Base-by-base conservation (phyloP, 2,113 vertebrate species). In the Zosterops pallidus region DNA sequence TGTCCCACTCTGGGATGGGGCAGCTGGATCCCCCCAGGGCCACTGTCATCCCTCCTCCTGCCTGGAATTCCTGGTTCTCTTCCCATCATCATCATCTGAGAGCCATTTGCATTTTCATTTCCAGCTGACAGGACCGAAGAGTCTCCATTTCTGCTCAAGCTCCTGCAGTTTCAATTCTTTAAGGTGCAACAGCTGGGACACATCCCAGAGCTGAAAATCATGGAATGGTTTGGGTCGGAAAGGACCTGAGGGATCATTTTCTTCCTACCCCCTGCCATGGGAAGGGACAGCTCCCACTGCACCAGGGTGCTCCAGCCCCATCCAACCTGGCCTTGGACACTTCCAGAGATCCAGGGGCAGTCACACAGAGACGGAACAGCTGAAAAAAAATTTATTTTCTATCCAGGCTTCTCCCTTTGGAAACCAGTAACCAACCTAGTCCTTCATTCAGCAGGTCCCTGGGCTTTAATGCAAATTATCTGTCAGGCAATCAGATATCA, bases 301-400 rank as follows among this genome's bases (percentile, higher is more conserved):
- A 4, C 7, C 42, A 57, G 60, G 62, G 0, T 19, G 26, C 33
- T 52, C 71, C 63, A 35, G 2, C 15, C 18, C 23, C 2, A 1
- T 29, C 82, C 82, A n/a, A 0, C 35, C 46, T 4, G 14, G 46
- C 46, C 71, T 14, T 10, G 33, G 46, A 17, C 37, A 37, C 33
- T 37, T 3, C 37, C 63, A 69, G 50, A 35, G 46, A 14, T 59
- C 22, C 47, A 49, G 71, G 9, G 9, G 14, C 41, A 76, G 13
- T 35, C 42, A 23, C 0, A 0, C 17, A 55, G 52, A 44, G 23
- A 25, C 3, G 9, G 16, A 57, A 39, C 6, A 39, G 35, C 24
- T 60, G 29, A 23, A 55, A 71, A 71, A 46, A 64, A 25, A 49
- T 11, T 0, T 1, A 12, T 12, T 62, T 24, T 24, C 4, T 23